Base-by-base conservation (phyloP, 2,888 invertebrate genomes). In the Liposcelis brunnea region DNA sequence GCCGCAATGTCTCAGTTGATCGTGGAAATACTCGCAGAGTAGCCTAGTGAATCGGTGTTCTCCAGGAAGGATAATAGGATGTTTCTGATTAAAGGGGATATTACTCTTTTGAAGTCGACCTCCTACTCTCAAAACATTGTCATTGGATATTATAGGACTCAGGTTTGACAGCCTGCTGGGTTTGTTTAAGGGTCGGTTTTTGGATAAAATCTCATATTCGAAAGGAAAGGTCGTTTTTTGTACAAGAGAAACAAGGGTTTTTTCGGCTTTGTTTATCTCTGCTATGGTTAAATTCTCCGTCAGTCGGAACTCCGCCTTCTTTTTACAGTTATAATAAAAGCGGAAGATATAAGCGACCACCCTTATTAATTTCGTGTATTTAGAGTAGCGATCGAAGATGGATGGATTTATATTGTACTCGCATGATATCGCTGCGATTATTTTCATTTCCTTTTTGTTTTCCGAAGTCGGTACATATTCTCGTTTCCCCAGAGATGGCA, bases 101-200 rank as follows among this genome's bases (percentile, higher is more conserved):
- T 26, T 14, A n/a, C 40, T 31, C 21, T 48, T 45, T 32, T 42
- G 35, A 6, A 48, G 16, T 32, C 48, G n/a, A 16, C 48, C 48
- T 5, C 48, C 48, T 12, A 48, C 48, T 34, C 45, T 26, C 12
- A 48, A 31, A n/a, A 48, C n/a, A 14, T 42, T 42, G 6, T 31
- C 38, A 36, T 32, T 32, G 33, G 44, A 32, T 16, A 47, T 11
- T 36, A 44, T 19, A n/a, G 40, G 40, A 21, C 10, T 40, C 4
- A 35, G 35, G 14, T 35, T 35, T 35, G 10, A 7, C 10, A 35
- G 10, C 7, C 15, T 35, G 16, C 15, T 15, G 7, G 35, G 5
- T 7, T 35, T 35, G 15, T 4, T 15, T 5, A 35, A 6, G 14
- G 35, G 35, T 35, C 10, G 4, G 5, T 16, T 16, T 4, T 14